Evolutionary conservation across 2,113 vertebrate species (phyloP).

Genomic region (Petrocephalus microphthalmus): DNA sequence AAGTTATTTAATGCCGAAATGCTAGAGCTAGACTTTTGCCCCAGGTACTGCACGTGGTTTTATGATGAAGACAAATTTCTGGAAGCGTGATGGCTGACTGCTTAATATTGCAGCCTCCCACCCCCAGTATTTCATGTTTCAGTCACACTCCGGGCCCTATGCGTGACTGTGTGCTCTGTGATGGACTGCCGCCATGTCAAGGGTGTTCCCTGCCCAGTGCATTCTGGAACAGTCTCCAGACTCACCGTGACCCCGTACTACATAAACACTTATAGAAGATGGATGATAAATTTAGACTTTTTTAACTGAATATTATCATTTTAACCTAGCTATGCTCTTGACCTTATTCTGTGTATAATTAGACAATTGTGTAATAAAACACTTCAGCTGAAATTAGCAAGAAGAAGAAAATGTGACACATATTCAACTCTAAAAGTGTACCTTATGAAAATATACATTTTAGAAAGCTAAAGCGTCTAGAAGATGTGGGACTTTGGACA

Average conservation of each 20-base stretch:
- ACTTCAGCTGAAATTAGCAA: not conserved
- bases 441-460: not conserved
- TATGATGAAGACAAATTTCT: not conserved
- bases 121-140: not conserved
- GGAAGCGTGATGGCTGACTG: not conserved
- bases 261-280: not conserved
- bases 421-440: not conserved
- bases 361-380: not conserved
- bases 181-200: not conserved
- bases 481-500: not conserved
- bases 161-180: not conserved
- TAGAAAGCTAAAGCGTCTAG: not conserved
- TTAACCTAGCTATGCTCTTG: not conserved
- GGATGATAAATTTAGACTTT: not conserved
- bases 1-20: not conserved
- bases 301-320: not conserved
- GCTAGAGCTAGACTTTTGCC: not conserved
- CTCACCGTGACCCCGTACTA: not conserved
- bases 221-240: not conserved
- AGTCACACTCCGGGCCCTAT: not conserved
- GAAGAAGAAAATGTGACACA: not conserved
- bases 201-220: not conserved
- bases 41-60: not conserved
- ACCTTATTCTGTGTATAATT: not conserved
- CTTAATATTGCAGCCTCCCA: not conserved